phyloP scores from a whole-genome alignment of 2,888 invertebrate species.

The Melikaiella ostensackeni region DNA sequence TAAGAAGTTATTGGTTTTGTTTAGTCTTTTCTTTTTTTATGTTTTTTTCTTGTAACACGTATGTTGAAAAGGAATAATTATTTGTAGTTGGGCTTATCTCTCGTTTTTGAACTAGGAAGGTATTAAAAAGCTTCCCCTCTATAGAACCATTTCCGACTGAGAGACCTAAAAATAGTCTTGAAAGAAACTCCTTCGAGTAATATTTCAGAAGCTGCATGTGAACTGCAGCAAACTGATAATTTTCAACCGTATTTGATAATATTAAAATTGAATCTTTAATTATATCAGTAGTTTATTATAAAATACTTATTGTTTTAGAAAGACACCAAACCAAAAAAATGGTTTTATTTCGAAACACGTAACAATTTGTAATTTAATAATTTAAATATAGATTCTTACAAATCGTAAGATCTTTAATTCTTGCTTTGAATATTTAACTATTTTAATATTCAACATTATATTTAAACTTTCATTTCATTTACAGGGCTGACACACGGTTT shows the following conservation, averaged over 20 bases:
- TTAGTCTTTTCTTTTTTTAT: not conserved
- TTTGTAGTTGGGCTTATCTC: not conserved
- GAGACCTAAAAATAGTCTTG: conserved; percentile 8
- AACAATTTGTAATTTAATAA: no score
- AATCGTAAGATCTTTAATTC: no score
- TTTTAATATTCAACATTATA: no score
- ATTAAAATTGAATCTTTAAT: not conserved
- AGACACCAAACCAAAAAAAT: no score
- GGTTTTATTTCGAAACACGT: no score
- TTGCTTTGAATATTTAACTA: no score
- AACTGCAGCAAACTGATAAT: not conserved
- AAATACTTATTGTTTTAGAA: not conserved
- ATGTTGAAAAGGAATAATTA: not conserved
- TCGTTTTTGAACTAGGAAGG: not conserved
- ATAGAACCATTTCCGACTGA: conserved; percentile 25
- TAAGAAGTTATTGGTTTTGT: no score
- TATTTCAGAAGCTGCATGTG: not conserved
- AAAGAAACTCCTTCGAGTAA: conserved; percentile 17
- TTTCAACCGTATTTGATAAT: not conserved
- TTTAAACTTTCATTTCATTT: no score
- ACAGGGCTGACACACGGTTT: no score
- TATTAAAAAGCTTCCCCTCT: conserved; percentile 26
- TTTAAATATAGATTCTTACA: no score
- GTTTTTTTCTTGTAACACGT: not conserved
- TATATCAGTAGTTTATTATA: not conserved